A percentile compares a stretch with the other conserved stretches of the same genome.
Conservation (phyloP, 2,888 invertebrate genomes). For the Dascillus cervinus region DNA sequence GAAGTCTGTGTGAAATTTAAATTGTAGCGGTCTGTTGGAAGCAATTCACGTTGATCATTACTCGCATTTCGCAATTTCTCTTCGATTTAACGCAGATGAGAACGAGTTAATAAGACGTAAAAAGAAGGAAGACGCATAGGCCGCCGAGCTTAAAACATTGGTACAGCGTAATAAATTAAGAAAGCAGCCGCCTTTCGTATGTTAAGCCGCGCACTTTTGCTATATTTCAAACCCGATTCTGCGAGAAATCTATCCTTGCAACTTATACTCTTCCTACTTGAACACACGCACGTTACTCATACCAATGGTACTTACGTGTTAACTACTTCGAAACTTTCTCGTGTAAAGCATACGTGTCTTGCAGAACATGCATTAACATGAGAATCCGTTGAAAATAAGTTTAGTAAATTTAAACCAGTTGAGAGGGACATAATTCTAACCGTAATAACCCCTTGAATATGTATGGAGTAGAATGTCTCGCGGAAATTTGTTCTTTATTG, state of each 20-base stretch:
- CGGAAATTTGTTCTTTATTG: too few species aligned
- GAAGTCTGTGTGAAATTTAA: too few species aligned
- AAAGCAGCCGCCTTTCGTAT: conserved; percentile 31
- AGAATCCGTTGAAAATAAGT: conserved; percentile 7
- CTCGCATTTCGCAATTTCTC: too few species aligned
- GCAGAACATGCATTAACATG: conserved; percentile 9
- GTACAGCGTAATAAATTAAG: conserved; percentile 30
- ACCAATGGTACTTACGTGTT: too few species aligned
- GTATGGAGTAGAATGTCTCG: too few species aligned
- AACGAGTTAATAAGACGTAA: conserved; percentile 32
- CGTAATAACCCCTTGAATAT: too few species aligned
- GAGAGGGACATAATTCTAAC: too few species aligned
- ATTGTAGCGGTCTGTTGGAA: too few species aligned
- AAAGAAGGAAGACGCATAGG: conserved; percentile 27
- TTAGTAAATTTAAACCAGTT: conserved; percentile 7
- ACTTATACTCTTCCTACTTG: conserved; percentile 3
- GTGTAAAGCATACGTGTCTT: conserved; percentile 10
- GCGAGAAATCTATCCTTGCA: conserved; percentile 11
- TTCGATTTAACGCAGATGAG: too few species aligned
- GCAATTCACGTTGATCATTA: too few species aligned
- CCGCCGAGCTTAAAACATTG: conserved; percentile 26
- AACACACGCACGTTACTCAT: too few species aligned
- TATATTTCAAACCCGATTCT: conserved; percentile 27
- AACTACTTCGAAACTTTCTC: too few species aligned
- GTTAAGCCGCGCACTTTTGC: conserved; percentile 30